phyloP scores from a whole-genome alignment of 2,797 vertebrate species.

The Microctenopoma lineatum region DNA sequence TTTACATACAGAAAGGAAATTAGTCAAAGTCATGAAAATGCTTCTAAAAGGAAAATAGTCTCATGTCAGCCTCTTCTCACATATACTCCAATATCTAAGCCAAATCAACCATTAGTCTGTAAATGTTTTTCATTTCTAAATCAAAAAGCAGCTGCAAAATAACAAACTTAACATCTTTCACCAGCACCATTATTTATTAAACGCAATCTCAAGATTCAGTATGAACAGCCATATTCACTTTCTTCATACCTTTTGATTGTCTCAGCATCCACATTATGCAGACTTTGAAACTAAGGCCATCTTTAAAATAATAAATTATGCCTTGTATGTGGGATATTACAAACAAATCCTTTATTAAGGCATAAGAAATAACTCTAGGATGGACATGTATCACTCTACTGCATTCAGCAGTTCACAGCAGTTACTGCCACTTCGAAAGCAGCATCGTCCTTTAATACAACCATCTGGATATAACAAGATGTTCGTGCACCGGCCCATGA shows the following conservation, averaged over 20 bases:
- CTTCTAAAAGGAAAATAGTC: neutral
- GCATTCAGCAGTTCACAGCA: neutral
- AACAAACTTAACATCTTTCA: too few relatives aligned
- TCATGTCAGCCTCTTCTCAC: neutral
- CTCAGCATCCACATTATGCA: too few relatives aligned
- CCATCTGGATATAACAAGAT: neutral
- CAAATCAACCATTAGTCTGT: neutral
- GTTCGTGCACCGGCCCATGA: neutral
- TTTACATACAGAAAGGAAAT: neutral
- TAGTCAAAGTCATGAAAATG: neutral
- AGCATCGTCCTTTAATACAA: neutral
- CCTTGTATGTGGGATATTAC: too few relatives aligned
- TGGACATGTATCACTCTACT: too few relatives aligned
- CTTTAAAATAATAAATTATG: too few relatives aligned
- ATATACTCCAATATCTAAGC: neutral
- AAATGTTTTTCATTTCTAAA: constrained; percentile 1
- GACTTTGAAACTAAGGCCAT: too few relatives aligned
- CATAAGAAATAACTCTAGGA: too few relatives aligned
- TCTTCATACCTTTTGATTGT: too few relatives aligned
- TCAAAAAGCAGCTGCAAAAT: neutral
- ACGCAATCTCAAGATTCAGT: too few relatives aligned
- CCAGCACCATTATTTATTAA: too few relatives aligned
- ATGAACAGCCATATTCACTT: too few relatives aligned
- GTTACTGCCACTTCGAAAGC: neutral
- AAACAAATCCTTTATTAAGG: too few relatives aligned